A percentile compares a stretch with the other conserved stretches of the same genome.
phyloP scores from a whole-genome alignment of 2,888 invertebrate genomes.

The Clusia tigrina region DNA sequence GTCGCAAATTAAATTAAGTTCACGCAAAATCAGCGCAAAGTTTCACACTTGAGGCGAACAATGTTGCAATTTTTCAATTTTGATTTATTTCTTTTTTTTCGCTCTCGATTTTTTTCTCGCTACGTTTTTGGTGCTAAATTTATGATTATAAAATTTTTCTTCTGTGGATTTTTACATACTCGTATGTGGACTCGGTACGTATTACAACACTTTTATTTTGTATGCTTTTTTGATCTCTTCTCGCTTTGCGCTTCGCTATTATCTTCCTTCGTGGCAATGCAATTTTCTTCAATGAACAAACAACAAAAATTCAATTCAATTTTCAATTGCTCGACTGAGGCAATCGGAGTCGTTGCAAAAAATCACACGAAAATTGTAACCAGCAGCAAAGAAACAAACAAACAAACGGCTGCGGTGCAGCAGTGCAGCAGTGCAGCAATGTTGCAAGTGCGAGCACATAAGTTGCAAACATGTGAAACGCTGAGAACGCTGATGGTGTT shows the following conservation, averaged over 20 bases:
- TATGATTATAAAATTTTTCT: too few relatives aligned
- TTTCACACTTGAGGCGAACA: slow-evolving; percentile 26
- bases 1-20: slow-evolving; percentile 31
- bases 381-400: background rate
- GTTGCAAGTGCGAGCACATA: slow-evolving; percentile 5
- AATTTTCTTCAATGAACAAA: slow-evolving; percentile 12
- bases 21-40: slow-evolving; percentile 24
- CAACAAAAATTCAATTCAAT: background rate
- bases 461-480: background rate
- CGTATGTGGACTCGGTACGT: slow-evolving; percentile 26
- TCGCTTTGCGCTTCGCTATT: background rate
- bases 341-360: slow-evolving; percentile 5
- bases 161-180: slow-evolving; percentile 27
- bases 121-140: slow-evolving; percentile 21
- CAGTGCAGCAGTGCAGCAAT: slow-evolving; percentile 5
- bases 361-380: slow-evolving; percentile 10
- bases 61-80: slow-evolving; percentile 50
- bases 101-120: slow-evolving; percentile 26
- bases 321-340: background rate
- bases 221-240: slow-evolving; percentile 9
- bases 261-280: slow-evolving; percentile 6
- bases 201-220: slow-evolving; percentile 39
- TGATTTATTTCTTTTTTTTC: slow-evolving; percentile 31
- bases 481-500: background rate
- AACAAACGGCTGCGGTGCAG: background rate